Percentiles rank a stretch among this genome's conserved stretches.
phyloP scores from a whole-genome alignment of 2,888 invertebrate genomes.

The Pristionchus maxplancki region DNA sequence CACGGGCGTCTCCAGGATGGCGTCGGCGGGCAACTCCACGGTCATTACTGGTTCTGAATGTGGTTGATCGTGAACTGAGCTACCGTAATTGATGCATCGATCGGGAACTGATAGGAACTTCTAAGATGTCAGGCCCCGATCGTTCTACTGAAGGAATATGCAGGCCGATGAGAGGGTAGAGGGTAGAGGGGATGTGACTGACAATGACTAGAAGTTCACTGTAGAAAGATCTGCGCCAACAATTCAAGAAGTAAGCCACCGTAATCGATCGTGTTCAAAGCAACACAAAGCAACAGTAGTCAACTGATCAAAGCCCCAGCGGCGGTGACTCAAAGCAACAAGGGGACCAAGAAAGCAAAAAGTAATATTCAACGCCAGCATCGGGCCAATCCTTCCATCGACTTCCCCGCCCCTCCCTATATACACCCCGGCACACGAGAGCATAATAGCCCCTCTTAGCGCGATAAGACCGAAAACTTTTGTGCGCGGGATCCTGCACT shows the following conservation, averaged over 20 bases:
- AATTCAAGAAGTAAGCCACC: too few species aligned
- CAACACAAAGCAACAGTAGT: background rate
- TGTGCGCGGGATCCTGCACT: background rate
- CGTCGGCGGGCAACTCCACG: background rate
- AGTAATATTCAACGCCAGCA: background rate
- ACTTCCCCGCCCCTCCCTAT: background rate
- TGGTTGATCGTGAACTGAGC: background rate
- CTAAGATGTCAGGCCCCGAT: too few species aligned
- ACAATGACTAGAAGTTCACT: too few species aligned
- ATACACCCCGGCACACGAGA: background rate
- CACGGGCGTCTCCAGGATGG: slow-evolving; percentile 2
- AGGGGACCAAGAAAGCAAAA: background rate
- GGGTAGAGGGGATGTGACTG: too few species aligned
- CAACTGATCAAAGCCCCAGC: background rate
- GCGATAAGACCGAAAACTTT: background rate
- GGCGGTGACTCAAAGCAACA: background rate
- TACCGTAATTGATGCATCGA: background rate
- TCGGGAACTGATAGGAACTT: too few species aligned
- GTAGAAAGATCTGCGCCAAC: too few species aligned
- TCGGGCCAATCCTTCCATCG: too few species aligned
- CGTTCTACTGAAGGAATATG: too few species aligned
- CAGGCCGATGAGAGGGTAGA: too few species aligned
- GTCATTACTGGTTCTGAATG: background rate
- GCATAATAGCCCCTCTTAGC: background rate
- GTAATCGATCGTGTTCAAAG: too few species aligned